Base-by-base conservation (phyloP, 2,888 invertebrate species). In the Oxycera nigricornis region DNA sequence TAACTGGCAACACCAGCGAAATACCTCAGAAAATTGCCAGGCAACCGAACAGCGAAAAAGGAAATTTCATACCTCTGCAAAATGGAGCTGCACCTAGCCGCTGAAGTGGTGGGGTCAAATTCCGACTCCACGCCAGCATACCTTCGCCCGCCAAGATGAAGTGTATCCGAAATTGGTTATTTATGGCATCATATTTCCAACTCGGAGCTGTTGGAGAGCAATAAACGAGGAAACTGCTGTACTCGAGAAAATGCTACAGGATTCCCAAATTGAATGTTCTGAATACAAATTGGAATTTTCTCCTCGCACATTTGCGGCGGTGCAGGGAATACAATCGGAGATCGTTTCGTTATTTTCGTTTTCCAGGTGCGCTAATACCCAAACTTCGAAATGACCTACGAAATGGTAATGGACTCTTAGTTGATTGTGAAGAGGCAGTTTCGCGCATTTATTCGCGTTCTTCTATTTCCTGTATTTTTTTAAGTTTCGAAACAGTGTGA, bases 161-260 rank as follows among this genome's bases (percentile, higher is more conserved):
- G 72, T 72, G 75, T 73, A 75, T 73, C 73, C 50, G 75, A 75
- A 75, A 75, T 75, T 75, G 67, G 75, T 75, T 75, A 75, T 75
- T 75, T 75, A 75, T 75, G 73, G 75, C 75, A 20, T 75, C 75
- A 75, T 75, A 75, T 75, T 75, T 75, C 67, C 73, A 72, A 72
- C 55, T 59, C 52, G 57, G 31, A 39, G 41, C 59, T 72, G 59
- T 72, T 72, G 46, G 72, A 31, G 72, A 57, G 72, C 59, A 55
- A 59, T 72, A 72, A 72, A 72, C 72, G 72, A 61, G 30, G 72
- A 24, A 72, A 41, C 72, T 26, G 72, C 72, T 39, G 28, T 41
- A 22, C 61, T 57, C 24, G 30, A 31, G 30, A 59, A 72, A 70
- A 52, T 30, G 30, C 52, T 24, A 31, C 57, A 52, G 20, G 50